phyloP scores from a whole-genome alignment of 2,888 invertebrate species.

The Pediacus dermestoides region DNA sequence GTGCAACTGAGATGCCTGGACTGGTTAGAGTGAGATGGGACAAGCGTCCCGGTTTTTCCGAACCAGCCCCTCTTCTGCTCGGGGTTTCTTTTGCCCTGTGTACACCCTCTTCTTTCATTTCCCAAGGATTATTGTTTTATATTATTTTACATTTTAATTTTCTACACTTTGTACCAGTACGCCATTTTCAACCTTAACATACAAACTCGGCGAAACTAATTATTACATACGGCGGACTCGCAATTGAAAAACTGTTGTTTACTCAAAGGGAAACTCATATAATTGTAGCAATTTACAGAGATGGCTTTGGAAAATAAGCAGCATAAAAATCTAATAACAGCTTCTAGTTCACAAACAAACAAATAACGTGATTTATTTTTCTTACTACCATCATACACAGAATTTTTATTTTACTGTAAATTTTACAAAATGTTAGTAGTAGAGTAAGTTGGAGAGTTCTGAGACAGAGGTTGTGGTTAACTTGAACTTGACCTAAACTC shows the following conservation, averaged over 20 bases:
- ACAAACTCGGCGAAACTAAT: background rate
- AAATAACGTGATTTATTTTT: no score
- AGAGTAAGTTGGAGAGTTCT: no score
- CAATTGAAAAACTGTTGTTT: no score
- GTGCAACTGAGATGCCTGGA: constrained; percentile 7
- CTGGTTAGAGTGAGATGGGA: constrained; percentile 3
- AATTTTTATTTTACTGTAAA: no score
- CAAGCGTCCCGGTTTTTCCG: constrained; percentile 4
- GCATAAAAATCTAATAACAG: constrained; percentile 2
- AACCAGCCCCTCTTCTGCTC: constrained; percentile 19
- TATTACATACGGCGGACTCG: no score
- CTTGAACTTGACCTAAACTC: no score
- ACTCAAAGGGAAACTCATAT: constrained; percentile 5
- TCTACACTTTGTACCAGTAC: constrained; percentile 12
- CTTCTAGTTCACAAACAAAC: constrained; percentile 6
- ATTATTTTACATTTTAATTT: constrained; percentile 31
- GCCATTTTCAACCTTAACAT: constrained; percentile 25
- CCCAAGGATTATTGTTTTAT: constrained; percentile 29
- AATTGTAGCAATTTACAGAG: background rate
- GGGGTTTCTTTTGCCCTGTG: constrained; percentile 22
- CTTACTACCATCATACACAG: no score
- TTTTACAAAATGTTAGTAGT: no score
- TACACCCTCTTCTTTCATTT: constrained; percentile 29
- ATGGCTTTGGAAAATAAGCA: constrained; percentile 5
- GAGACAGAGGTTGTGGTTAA: no score